Evolutionary conservation across 2,888 invertebrate genomes (phyloP), one percentile per base, ranked within the genome.

Genomic region (Hydroisotoma schaefferi): DNA sequence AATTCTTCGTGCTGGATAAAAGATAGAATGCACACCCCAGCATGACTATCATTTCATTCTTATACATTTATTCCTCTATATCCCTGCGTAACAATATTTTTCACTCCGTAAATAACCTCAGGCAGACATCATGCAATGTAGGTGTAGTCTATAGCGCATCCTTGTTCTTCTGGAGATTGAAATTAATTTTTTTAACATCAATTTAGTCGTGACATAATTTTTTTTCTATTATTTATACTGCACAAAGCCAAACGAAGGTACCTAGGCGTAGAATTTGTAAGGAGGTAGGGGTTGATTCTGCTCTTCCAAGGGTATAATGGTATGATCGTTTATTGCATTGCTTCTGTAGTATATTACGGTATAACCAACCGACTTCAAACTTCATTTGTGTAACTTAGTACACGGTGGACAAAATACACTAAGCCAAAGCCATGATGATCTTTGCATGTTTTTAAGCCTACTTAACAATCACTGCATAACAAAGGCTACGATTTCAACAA

Each of bases 141-240:
- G 37, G 38, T 52, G 52, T 38, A 38, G 37, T 38, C 40, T 37
- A 52, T 52, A 38, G 52, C 40, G 25, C 52, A 52, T 52, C 38
- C 38, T 38, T 28, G 28, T 20, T 26, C 38, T 55, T 23, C 38
- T 22, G n/a, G 27, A 29, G 49, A 28, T 18, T 22, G 29, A 28
- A 49, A 49, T 28, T 55, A 44, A 22, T 15, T 43, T 55, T 55
- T 55, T 43, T 55, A 40, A 18, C 33, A 29, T 52, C 40, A 28
- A 44, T 29, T 28, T 15, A 46, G 55, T 55, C 55, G 55, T 55
- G 55, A 55, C 55, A 55, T 55, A 46, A 55, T 55, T 55, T 55
- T 52, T 52, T 55, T 46, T 28, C 46, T 23, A 46, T 23, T 15
- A 15, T 15, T 40, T 40, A 15, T 40, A 15, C 40, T 40, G 15